Evolutionary conservation across 1,140 invertebrate species (phyloP).

Genomic region (Oreohelix idahoensis): DNA sequence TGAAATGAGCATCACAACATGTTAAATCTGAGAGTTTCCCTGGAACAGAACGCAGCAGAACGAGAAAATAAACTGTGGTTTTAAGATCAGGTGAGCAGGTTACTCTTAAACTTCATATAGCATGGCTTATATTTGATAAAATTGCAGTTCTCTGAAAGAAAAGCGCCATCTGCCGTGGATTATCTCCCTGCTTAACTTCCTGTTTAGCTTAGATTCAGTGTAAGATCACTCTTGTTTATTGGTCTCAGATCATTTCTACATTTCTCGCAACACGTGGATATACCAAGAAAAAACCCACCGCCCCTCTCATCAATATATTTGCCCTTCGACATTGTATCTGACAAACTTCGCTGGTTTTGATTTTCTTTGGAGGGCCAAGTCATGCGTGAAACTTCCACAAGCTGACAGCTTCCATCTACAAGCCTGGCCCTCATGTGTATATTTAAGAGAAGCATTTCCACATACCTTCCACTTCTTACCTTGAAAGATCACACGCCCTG

Average conservation of each 20-base stretch:
- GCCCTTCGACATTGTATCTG: background rate
- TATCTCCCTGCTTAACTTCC: slow-evolving; percentile 17
- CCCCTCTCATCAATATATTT: background rate
- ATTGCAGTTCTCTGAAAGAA: background rate
- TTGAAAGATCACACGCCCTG: background rate
- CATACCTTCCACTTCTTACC: background rate
- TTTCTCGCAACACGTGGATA: background rate
- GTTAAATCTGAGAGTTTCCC: no score
- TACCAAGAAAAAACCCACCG: background rate
- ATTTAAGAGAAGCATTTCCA: background rate
- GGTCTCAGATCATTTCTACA: background rate
- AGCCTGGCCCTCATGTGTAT: background rate
- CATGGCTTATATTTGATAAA: background rate
- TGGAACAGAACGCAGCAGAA: no score
- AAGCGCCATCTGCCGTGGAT: background rate
- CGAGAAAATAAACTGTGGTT: no score
- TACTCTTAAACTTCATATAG: no score
- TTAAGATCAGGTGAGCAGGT: no score
- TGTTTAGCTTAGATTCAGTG: background rate
- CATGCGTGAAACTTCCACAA: background rate
- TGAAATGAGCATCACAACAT: no score
- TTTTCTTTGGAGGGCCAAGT: background rate
- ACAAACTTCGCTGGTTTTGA: background rate
- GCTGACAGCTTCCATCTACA: background rate
- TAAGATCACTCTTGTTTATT: background rate